Percentiles rank a stretch among this genome's conserved stretches.
These are phyloP conservation scores for Leucoptera coffeella DNA, from an alignment of 2,888 invertebrate genomes.

Conservation along the genomic window DNA sequence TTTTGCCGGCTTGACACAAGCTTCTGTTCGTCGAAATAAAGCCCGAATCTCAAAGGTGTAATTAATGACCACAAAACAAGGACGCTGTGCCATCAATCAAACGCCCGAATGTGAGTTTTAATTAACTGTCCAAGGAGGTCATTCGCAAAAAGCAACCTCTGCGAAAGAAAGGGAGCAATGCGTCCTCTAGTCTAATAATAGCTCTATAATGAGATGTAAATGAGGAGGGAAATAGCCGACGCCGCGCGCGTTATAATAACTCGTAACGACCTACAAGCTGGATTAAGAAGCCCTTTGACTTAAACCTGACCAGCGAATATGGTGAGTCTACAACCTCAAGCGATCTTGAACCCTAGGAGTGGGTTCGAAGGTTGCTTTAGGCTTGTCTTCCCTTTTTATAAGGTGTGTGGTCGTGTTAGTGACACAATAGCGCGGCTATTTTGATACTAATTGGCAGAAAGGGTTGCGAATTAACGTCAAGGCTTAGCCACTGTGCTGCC, in stretches of 20 bases:
- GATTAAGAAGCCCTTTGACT: constrained; percentile 55
- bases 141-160: too few relatives aligned
- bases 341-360: constrained; percentile 1
- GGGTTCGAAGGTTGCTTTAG: background rate
- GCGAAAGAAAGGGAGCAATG: constrained; percentile 14
- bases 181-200: constrained; percentile 36
- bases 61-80: background rate
- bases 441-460: constrained; percentile 53
- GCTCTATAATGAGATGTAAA: constrained; percentile 53
- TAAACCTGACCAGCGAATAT: constrained; percentile 33
- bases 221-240: constrained; percentile 45
- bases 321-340: constrained; percentile 15
- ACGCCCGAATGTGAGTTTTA: too few relatives aligned
- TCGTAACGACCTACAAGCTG: constrained; percentile 54
- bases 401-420: constrained; percentile 32
- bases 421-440: constrained; percentile 49
- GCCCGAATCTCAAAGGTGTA: background rate
- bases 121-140: too few relatives aligned
- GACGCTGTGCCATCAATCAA: background rate
- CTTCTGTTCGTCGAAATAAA: too few relatives aligned
- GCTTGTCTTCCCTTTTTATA: constrained; percentile 14
- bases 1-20: too few relatives aligned
- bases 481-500: constrained; percentile 29
- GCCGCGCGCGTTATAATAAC: constrained; percentile 49
- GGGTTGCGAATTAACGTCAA: constrained; percentile 52